Evolutionary conservation across 2,113 vertebrate species (phyloP).

Genomic region (Bostrychus sinensis): DNA sequence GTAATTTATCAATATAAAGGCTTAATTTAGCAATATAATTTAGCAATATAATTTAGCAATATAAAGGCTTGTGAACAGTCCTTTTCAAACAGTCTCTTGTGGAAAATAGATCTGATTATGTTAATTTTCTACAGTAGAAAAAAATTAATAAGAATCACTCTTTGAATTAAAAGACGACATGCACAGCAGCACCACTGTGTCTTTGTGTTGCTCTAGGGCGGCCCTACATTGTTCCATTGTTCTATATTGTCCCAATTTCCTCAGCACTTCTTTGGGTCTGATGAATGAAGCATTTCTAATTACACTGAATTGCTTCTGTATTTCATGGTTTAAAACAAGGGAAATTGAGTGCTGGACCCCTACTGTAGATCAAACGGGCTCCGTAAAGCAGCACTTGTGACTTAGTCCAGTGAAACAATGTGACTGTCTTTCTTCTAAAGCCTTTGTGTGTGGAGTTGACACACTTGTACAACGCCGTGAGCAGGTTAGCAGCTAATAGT

Average conservation of each 20-base stretch:
- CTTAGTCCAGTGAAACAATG: background rate
- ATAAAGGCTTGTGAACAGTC: no score
- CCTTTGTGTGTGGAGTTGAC: background rate
- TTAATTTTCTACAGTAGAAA: no score
- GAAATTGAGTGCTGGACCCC: background rate
- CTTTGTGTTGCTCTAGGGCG: background rate
- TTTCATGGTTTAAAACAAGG: conserved; percentile 14
- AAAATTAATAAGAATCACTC: no score
- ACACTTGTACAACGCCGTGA: background rate
- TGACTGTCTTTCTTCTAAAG: background rate
- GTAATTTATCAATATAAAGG: no score
- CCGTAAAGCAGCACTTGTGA: background rate
- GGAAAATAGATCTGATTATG: no score
- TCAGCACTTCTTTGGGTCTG: conserved; percentile 9
- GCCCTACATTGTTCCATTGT: background rate
- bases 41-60: no score
- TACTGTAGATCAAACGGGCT: background rate
- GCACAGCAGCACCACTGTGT: background rate
- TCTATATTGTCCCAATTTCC: background rate
- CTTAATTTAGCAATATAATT: no score
- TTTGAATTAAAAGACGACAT: no score
- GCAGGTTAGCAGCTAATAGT: background rate
- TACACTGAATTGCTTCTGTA: background rate
- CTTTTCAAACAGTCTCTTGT: no score
- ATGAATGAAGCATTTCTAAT: background rate